Conservation (phyloP, 2,888 invertebrate species). For the Ormyrus rosae region DNA sequence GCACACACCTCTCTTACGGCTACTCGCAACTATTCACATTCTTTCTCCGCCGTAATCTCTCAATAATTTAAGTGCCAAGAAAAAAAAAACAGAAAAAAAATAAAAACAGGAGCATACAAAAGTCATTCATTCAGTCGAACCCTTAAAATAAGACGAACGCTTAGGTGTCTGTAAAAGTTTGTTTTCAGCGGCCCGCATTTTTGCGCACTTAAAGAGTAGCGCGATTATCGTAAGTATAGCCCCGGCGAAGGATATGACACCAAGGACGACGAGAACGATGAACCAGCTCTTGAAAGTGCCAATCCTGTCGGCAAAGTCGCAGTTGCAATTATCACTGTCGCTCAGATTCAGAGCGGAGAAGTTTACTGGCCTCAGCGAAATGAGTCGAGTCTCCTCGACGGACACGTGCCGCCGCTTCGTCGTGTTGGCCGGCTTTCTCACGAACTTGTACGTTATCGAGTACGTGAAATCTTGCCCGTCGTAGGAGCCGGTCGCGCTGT, state of each 20-base stretch:
- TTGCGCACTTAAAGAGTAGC: conserved; percentile 66
- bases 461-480: conserved; percentile 70
- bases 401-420: conserved; percentile 61
- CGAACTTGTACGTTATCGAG: conserved; percentile 67
- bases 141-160: conserved; percentile 59
- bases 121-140: conserved; percentile 48
- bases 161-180: conserved; percentile 68
- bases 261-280: conserved; percentile 68
- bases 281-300: conserved; percentile 70
- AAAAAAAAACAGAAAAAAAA: not conserved
- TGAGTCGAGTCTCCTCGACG: conserved; percentile 60
- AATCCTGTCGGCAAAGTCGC: conserved; percentile 68
- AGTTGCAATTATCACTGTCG: conserved; percentile 67
- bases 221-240: conserved; percentile 68
- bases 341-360: conserved; percentile 68
- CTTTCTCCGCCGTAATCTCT: not conserved
- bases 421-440: conserved; percentile 61
- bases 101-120: not conserved
- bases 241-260: conserved; percentile 68
- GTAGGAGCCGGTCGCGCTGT: conserved; percentile 68
- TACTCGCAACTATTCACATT: not conserved
- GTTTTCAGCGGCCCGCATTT: conserved; percentile 66
- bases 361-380: conserved; percentile 68
- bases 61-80: conserved; percentile 14
- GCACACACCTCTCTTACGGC: not conserved